Percentiles rank a stretch among this genome's conserved stretches.
Conservation (phyloP, 1,140 invertebrate species). For the Solen grandis region DNA sequence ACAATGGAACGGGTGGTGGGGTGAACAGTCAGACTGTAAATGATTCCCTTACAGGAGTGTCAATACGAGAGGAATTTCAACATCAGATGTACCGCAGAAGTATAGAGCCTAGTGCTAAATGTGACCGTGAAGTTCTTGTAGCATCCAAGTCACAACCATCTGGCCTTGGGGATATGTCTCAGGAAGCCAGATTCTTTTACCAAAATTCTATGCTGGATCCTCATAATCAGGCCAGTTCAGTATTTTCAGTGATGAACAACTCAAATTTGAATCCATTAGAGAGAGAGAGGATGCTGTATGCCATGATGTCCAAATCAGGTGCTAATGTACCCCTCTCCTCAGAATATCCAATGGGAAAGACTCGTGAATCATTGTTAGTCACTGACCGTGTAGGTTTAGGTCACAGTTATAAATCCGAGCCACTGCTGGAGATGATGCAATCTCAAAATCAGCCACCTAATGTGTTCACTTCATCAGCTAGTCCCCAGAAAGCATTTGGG, state of each 20-base stretch:
- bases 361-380: conserved; percentile 15
- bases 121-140: too few species aligned
- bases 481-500: conserved; percentile 1
- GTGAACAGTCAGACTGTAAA: conserved; percentile 1
- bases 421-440: too few species aligned
- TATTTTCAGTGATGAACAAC: neutral
- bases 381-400: neutral
- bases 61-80: conserved; percentile 35
- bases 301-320: too few species aligned
- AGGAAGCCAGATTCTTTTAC: conserved; percentile 38
- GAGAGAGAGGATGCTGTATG: conserved; percentile 16
- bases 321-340: too few species aligned
- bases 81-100: conserved; percentile 30
- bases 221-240: too few species aligned
- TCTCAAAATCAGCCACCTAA: conserved; percentile 2
- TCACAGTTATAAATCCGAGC: too few species aligned
- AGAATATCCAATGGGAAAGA: too few species aligned
- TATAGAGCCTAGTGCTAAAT: conserved; percentile 28
- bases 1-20: conserved; percentile 28
- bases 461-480: conserved; percentile 3
- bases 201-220: conserved; percentile 36
- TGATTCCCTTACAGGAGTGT: conserved; percentile 12
- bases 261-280: neutral
- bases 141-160: too few species aligned
- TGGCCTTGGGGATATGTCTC: too few species aligned